Evolutionary conservation across 2,888 invertebrate genomes (phyloP).

Genomic region (Caenorhabditis sp.): DNA sequence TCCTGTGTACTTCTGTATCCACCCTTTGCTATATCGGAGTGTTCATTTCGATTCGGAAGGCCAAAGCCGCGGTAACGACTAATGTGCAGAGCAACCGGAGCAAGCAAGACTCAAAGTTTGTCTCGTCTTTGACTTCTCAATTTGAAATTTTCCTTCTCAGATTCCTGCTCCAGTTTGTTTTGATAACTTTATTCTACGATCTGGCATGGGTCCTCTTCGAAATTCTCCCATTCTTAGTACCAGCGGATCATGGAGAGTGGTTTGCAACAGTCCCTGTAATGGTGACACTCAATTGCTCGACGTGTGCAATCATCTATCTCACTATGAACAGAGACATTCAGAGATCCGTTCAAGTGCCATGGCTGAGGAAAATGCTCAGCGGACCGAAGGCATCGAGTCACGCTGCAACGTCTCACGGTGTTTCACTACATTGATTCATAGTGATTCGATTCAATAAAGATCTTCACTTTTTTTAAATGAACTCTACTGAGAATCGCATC

Average conservation of each 20-base stretch:
- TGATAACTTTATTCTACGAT: constrained; percentile 30
- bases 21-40: constrained; percentile 31
- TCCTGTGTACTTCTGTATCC: constrained; percentile 25
- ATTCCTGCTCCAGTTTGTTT: constrained; percentile 31
- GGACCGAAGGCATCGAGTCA: neutral
- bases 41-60: constrained; percentile 4
- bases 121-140: too few relatives aligned
- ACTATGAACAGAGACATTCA: constrained; percentile 1
- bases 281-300: constrained; percentile 19
- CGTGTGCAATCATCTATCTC: constrained; percentile 21
- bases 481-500: too few relatives aligned
- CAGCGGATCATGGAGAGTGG: constrained; percentile 14
- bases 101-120: neutral
- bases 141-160: too few relatives aligned
- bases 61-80: too few relatives aligned
- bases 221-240: constrained; percentile 25
- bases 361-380: neutral
- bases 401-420: too few relatives aligned
- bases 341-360: neutral
- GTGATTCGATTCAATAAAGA: too few relatives aligned
- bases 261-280: constrained; percentile 9
- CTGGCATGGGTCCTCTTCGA: constrained; percentile 29
- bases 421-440: too few relatives aligned
- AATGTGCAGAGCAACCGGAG: constrained; percentile 1
- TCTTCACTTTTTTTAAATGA: too few relatives aligned